These are phyloP conservation scores for Drosophila paracracens DNA, from an alignment of 2,888 invertebrate genomes.

Conservation along the genomic window DNA sequence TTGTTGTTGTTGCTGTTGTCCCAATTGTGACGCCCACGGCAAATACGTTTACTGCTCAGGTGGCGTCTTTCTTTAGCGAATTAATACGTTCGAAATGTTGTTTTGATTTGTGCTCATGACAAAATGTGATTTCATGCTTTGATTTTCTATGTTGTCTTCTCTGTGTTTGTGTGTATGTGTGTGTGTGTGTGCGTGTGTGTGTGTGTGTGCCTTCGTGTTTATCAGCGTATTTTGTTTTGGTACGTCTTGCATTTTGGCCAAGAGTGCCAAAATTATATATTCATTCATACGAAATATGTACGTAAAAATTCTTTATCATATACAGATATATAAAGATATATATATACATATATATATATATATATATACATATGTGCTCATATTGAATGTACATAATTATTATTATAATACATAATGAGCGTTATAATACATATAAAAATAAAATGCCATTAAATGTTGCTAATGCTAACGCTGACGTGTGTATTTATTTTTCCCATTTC, in stretches of 20 bases:
- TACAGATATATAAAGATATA: background rate
- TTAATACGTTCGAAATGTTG: conserved; percentile 46
- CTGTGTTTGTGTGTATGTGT: background rate
- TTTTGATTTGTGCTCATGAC: conserved; percentile 58
- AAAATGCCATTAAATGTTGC: conserved; percentile 35
- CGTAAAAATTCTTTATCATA: conserved; percentile 35
- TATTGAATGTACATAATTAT: conserved; percentile 20
- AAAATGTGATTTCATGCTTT: conserved; percentile 55
- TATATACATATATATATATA: background rate
- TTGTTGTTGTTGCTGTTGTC: background rate
- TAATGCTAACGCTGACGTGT: conserved; percentile 33
- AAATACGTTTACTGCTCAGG: conserved; percentile 28
- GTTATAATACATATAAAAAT: conserved; percentile 36
- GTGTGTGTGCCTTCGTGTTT: conserved; percentile 17
- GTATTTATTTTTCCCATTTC: conserved; percentile 2
- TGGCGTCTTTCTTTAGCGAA: conserved; percentile 22
- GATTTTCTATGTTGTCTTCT: conserved; percentile 14
- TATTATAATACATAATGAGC: conserved; percentile 35
- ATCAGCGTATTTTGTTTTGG: conserved; percentile 52
- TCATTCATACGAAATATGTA: conserved; percentile 61
- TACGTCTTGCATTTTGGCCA: conserved; percentile 32
- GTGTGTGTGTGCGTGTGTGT: background rate
- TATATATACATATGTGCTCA: background rate
- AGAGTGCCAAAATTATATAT: conserved; percentile 55
- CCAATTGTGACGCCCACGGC: conserved; percentile 43